phyloP scores from a whole-genome alignment of 2,113 vertebrate genomes.

The Hippoglossus stenolepis region DNA sequence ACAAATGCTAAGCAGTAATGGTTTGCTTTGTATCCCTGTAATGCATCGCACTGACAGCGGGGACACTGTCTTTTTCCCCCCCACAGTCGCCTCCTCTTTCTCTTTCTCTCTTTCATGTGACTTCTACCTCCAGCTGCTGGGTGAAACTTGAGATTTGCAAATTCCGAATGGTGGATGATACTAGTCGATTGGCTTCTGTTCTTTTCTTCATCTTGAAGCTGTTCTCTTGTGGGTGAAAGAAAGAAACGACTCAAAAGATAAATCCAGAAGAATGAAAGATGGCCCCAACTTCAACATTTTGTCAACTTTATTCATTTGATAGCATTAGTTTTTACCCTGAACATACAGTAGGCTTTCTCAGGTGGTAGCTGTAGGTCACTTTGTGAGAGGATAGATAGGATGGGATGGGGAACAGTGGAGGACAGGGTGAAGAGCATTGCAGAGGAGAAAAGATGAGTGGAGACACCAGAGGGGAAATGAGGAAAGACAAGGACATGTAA shows the following conservation, averaged over 20 bases:
- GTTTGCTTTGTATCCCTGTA: slow-evolving; percentile 79
- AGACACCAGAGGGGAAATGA: slow-evolving; percentile 53
- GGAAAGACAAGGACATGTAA: slow-evolving; percentile 49
- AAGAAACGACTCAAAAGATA: not conserved
- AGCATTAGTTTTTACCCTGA: not conserved
- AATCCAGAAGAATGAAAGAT: not conserved
- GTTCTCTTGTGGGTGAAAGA: slow-evolving; percentile 18
- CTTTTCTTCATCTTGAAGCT: not conserved
- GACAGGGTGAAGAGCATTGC: slow-evolving; percentile 46
- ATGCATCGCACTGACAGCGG: slow-evolving; percentile 75
- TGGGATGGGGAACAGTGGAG: slow-evolving; percentile 29
- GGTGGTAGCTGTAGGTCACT: slow-evolving; percentile 40
- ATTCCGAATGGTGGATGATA: slow-evolving; percentile 35
- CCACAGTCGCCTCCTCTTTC: slow-evolving; percentile 43
- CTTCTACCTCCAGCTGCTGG: slow-evolving; percentile 47
- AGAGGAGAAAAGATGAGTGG: slow-evolving; percentile 39
- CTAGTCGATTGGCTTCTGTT: slow-evolving; percentile 38
- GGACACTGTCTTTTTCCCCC: slow-evolving; percentile 57
- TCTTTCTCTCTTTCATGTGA: slow-evolving; percentile 68
- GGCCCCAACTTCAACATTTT: not conserved
- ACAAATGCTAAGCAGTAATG: slow-evolving; percentile 83
- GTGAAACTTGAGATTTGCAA: slow-evolving; percentile 49
- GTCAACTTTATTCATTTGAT: not conserved
- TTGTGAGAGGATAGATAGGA: slow-evolving; percentile 28
- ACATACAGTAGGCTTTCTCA: slow-evolving; percentile 1